Evolutionary conservation across 30 jellyfish, hydroid and myxozoan genomes (phyloP).

Genomic region (Turritopsis dohrnii): DNA sequence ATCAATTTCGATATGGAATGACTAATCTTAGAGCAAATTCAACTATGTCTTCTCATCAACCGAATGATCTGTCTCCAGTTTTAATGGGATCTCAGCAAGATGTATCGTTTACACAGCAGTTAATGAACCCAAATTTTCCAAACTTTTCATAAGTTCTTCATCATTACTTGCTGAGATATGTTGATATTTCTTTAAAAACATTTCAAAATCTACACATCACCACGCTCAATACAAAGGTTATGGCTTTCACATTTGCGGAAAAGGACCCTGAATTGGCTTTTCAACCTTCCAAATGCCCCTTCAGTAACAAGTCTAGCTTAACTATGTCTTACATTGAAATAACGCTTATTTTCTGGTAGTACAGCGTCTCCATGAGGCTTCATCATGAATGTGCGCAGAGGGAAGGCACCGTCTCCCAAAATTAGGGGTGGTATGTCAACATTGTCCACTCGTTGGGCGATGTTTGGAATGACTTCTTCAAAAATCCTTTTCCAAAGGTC

Average conservation of each 20-base stretch:
- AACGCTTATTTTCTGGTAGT: no score
- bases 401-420: slow-evolving; percentile 64
- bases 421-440: slow-evolving; percentile 17
- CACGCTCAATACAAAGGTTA: slow-evolving; percentile 43
- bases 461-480: slow-evolving; percentile 31
- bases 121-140: background rate
- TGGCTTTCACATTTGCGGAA: slow-evolving; percentile 54
- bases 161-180: no score
- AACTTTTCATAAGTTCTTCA: no score
- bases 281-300: slow-evolving; percentile 48
- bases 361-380: slow-evolving; percentile 53
- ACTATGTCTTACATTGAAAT: slow-evolving; percentile 57
- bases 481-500: slow-evolving; percentile 40
- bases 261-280: slow-evolving; percentile 50
- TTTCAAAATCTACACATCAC: no score
- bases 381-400: slow-evolving; percentile 54
- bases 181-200: no score
- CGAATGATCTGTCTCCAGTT: background rate
- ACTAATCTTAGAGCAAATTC: background rate
- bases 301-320: slow-evolving; percentile 54
- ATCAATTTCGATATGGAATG: slow-evolving; percentile 12
- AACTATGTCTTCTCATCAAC: slow-evolving; percentile 1
- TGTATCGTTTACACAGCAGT: background rate
- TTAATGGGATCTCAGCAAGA: background rate
- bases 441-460: background rate